These are phyloP conservation scores for Gymnobelideus leadbeateri DNA, from an alignment of 2,113 vertebrate species.

Conservation along the genomic window DNA sequence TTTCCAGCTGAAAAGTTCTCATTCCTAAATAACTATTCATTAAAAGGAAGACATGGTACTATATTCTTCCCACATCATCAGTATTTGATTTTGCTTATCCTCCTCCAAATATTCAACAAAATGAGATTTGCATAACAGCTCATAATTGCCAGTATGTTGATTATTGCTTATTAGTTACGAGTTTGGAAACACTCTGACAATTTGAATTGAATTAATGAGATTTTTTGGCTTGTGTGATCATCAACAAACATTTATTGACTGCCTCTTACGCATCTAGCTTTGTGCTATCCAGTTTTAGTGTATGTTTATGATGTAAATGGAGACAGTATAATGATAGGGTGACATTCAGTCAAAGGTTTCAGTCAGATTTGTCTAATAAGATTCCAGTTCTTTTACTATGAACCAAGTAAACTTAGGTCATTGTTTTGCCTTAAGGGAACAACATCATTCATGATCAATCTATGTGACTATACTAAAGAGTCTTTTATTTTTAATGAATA, in stretches of 20 bases:
- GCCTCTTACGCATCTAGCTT: neutral
- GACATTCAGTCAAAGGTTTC: slow-evolving; percentile 32
- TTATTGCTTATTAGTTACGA: neutral
- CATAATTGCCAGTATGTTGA: neutral
- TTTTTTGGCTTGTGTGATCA: neutral
- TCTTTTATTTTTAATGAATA: slow-evolving; percentile 60
- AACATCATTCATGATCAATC: slow-evolving; percentile 66
- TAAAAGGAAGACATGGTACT: slow-evolving; percentile 19
- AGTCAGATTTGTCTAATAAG: slow-evolving; percentile 55
- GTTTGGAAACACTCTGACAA: neutral
- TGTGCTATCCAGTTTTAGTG: slow-evolving; percentile 21
- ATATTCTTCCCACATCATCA: slow-evolving; percentile 4
- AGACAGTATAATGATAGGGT: slow-evolving; percentile 33
- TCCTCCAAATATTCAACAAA: slow-evolving; percentile 26
- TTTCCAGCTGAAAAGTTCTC: slow-evolving; percentile 11
- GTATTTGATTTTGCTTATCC: slow-evolving; percentile 27
- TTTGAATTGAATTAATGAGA: neutral
- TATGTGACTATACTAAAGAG: slow-evolving; percentile 43
- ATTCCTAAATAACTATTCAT: slow-evolving; percentile 10
- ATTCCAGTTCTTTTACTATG: neutral
- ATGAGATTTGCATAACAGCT: slow-evolving; percentile 39
- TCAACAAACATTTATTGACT: neutral
- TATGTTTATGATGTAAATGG: slow-evolving; percentile 34
- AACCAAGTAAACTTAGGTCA: slow-evolving; percentile 54
- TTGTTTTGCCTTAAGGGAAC: slow-evolving; percentile 61